Percentiles rank a stretch among this genome's conserved stretches.
These are phyloP conservation scores for Ictalurus furcatus DNA, from an alignment of 2,113 vertebrate genomes.

Conservation along the genomic window DNA sequence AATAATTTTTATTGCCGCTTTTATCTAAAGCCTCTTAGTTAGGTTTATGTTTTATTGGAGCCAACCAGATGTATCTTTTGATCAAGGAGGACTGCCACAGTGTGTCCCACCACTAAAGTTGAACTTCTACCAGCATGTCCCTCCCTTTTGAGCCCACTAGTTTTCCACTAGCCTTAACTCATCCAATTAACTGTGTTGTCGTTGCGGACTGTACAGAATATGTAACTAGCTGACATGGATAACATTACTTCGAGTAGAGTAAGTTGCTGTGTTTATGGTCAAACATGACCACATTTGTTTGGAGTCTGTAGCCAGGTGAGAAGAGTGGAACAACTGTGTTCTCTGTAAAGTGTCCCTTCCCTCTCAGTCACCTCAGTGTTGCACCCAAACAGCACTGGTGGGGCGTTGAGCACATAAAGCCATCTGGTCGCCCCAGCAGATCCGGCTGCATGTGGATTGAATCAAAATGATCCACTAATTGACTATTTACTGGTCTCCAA, in stretches of 20 bases:
- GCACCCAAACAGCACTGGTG: conserved; percentile 30
- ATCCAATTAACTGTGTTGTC: not conserved
- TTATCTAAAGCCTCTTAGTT: conserved; percentile 67
- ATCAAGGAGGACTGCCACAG: conserved; percentile 65
- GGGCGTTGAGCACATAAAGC: conserved; percentile 28
- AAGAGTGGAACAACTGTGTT: not conserved
- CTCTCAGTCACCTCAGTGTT: conserved; percentile 25
- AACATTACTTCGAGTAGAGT: not conserved
- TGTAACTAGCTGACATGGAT: not conserved
- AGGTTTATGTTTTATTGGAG: conserved; percentile 64
- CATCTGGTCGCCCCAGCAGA: conserved; percentile 51
- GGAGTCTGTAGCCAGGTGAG: not conserved
- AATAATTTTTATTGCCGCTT: conserved; percentile 69
- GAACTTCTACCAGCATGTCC: conserved; percentile 39
- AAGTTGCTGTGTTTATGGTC: conserved; percentile 1
- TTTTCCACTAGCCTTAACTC: not conserved
- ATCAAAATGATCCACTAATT: conserved; percentile 98
- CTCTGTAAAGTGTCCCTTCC: conserved; percentile 10
- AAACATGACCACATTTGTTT: conserved; percentile 10
- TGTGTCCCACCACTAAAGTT: conserved; percentile 58
- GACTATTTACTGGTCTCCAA: conserved; percentile 96
- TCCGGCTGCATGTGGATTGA: conserved; percentile 89
- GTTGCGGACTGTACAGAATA: not conserved
- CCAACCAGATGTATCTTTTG: conserved; percentile 70
- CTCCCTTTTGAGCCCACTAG: conserved; percentile 18